A percentile compares a stretch with the other conserved stretches of the same genome.
These are phyloP conservation scores for Schizopygopsis pylzovi DNA, from an alignment of 2,797 vertebrate species.

Conservation along the genomic window DNA sequence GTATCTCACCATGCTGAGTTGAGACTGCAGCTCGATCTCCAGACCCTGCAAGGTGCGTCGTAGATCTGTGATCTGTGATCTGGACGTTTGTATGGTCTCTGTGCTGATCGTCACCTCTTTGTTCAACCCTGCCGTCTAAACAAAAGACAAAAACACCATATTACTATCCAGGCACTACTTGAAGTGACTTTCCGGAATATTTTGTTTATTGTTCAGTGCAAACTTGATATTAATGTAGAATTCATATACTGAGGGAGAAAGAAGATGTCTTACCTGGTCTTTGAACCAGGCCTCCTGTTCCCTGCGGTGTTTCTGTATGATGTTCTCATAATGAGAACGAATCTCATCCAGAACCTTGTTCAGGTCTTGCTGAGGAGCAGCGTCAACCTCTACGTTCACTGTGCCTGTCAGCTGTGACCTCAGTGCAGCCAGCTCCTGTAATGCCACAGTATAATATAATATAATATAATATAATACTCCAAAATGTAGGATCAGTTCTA, in stretches of 20 bases:
- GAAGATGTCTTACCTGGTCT: constrained; percentile 80
- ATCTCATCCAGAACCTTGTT: constrained; percentile 85
- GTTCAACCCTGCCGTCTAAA: constrained; percentile 74
- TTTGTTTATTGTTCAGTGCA: background rate
- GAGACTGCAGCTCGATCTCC: constrained; percentile 93
- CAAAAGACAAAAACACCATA: constrained; percentile 12
- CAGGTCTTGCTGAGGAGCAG: constrained; percentile 84
- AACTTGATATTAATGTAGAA: background rate
- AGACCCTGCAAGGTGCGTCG: constrained; percentile 88
- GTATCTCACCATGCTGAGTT: constrained; percentile 85
- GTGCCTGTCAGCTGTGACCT: constrained; percentile 85
- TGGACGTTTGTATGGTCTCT: constrained; percentile 78
- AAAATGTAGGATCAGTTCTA: background rate
- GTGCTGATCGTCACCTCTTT: constrained; percentile 77
- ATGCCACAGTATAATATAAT: background rate
- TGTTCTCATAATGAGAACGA: constrained; percentile 87
- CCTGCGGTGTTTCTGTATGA: constrained; percentile 90
- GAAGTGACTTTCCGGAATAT: background rate
- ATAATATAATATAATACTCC: background rate
- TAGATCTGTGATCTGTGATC: constrained; percentile 85
- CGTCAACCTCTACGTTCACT: constrained; percentile 77
- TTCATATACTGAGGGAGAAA: background rate
- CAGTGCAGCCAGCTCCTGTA: constrained; percentile 77
- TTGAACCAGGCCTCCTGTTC: constrained; percentile 92
- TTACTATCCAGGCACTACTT: background rate